These are phyloP conservation scores for Spodoptera frugiperda DNA, from an alignment of 1,140 invertebrate genomes.

Conservation along the genomic window DNA sequence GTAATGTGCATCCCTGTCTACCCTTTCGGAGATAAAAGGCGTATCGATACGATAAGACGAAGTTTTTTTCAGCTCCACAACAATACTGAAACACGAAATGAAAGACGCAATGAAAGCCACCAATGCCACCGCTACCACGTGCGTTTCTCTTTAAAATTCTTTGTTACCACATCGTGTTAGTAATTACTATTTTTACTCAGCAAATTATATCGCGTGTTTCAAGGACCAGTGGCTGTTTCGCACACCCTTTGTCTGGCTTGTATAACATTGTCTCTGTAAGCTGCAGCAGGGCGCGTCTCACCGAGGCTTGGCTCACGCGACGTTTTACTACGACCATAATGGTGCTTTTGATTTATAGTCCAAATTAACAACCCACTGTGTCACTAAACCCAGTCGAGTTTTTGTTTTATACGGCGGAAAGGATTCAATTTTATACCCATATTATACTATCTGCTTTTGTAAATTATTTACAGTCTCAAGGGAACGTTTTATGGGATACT, in stretches of 20 bases:
- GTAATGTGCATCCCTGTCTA: no score
- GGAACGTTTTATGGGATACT: not conserved
- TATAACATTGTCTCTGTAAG: slow-evolving; percentile 20
- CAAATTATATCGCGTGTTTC: slow-evolving; percentile 45
- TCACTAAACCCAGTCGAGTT: slow-evolving; percentile 2
- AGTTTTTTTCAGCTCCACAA: no score
- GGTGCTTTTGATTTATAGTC: slow-evolving; percentile 49
- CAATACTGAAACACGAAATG: no score
- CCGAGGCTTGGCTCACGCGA: slow-evolving; percentile 45
- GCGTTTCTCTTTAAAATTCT: no score
- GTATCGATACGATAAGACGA: no score
- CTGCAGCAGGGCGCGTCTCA: slow-evolving; percentile 39
- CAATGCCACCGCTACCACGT: no score
- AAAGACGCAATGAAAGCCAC: no score
- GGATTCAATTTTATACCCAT: not conserved
- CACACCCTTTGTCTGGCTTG: slow-evolving; percentile 10
- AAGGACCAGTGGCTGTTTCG: slow-evolving; percentile 32
- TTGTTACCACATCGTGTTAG: not conserved
- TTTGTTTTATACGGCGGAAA: slow-evolving; percentile 30
- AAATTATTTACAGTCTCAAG: not conserved
- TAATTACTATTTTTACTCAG: slow-evolving; percentile 38
- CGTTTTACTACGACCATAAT: slow-evolving; percentile 36
- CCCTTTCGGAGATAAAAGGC: no score
- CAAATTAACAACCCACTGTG: slow-evolving; percentile 46
- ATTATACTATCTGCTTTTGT: not conserved